phyloP scores from a whole-genome alignment of 2,888 invertebrate genomes.

The Orthonychiurus folsomi region DNA sequence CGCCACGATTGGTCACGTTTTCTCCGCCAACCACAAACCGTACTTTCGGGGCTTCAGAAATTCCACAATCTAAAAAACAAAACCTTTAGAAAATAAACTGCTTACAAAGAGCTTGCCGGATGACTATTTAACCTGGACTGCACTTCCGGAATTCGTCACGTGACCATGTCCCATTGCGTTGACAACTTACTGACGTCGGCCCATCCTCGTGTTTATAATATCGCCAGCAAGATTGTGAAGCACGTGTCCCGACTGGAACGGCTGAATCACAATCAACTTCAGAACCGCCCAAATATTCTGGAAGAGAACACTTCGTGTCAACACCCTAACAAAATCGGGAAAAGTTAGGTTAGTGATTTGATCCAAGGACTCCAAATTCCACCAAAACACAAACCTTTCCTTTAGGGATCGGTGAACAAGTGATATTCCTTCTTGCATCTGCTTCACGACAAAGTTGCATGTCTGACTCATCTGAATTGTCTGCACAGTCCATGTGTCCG shows the following conservation, averaged over 20 bases:
- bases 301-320: not conserved
- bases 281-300: not conserved
- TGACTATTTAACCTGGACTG: too few relatives aligned
- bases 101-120: not conserved
- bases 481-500: constrained; percentile 2
- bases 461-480: constrained; percentile 1
- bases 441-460: not conserved
- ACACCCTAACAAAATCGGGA: constrained; percentile 4
- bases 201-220: not conserved
- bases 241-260: not conserved
- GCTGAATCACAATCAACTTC: not conserved
- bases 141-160: too few relatives aligned
- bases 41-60: constrained; percentile 2
- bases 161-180: constrained; percentile 4
- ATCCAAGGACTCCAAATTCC: too few relatives aligned
- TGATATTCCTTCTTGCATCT: constrained; percentile 3
- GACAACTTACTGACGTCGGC: not conserved
- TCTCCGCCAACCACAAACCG: not conserved
- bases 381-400: too few relatives aligned
- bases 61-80: constrained; percentile 7
- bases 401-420: not conserved
- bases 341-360: too few relatives aligned
- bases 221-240: not conserved
- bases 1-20: constrained; percentile 3
- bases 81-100: not conserved